These are phyloP conservation scores for Caenorhabditis sp. DNA, from an alignment of 2,888 invertebrate species.

Conservation along the genomic window DNA sequence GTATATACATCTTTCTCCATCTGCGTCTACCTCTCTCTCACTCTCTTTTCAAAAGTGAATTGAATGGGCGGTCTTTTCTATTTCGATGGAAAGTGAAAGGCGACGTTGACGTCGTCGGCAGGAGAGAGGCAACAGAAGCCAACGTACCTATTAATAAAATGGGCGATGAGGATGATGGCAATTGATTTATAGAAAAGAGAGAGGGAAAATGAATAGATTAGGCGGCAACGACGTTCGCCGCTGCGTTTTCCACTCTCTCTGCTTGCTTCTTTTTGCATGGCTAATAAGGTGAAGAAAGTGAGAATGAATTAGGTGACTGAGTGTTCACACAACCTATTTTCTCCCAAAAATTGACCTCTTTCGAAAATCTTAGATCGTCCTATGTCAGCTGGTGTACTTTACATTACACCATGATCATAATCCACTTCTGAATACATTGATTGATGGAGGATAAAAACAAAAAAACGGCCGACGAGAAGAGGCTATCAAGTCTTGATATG, in stretches of 20 bases:
- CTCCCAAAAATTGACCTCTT: background rate
- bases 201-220: conserved; percentile 58
- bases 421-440: conserved; percentile 15
- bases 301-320: conserved; percentile 34
- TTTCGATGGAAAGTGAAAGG: conserved; percentile 58
- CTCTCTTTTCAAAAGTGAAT: conserved; percentile 1
- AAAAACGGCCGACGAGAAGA: conserved; percentile 10
- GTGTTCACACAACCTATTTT: conserved; percentile 15
- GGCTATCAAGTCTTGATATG: conserved; percentile 7
- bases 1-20: background rate
- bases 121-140: conserved; percentile 47
- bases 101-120: conserved; percentile 46
- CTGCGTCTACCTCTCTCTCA: conserved; percentile 29
- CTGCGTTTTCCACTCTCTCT: conserved; percentile 25
- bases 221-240: conserved; percentile 47
- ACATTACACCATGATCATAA: conserved; percentile 25
- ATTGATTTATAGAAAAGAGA: conserved; percentile 59
- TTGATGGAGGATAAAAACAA: conserved; percentile 19
- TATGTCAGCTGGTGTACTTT: conserved; percentile 39
- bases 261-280: conserved; percentile 36
- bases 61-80: conserved; percentile 23
- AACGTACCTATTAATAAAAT: conserved; percentile 64
- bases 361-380: background rate
- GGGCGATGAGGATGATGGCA: conserved; percentile 57
- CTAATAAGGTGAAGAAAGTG: conserved; percentile 51